A percentile compares a stretch with the other conserved stretches of the same genome.
These are phyloP conservation scores for Melieria crassipennis DNA, from an alignment of 2,888 invertebrate genomes.

Conservation along the genomic window DNA sequence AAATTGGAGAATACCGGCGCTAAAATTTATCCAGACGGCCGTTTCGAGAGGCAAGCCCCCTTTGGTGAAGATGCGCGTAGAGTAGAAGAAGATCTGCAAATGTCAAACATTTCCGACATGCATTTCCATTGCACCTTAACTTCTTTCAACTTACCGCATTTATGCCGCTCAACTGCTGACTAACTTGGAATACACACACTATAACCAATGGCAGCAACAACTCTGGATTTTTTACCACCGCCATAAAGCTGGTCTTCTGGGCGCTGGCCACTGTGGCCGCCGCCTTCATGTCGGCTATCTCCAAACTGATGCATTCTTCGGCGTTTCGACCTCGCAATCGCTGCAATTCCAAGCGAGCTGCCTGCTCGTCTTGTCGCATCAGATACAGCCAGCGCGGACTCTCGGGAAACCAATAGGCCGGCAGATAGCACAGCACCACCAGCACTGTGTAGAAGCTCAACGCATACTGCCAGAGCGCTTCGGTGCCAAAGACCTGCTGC, in stretches of 20 bases:
- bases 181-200: slow-evolving; percentile 75
- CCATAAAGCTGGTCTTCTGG: slow-evolving; percentile 70
- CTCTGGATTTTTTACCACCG: slow-evolving; percentile 69
- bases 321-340: slow-evolving; percentile 45
- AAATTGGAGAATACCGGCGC: slow-evolving; percentile 77
- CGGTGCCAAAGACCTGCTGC: slow-evolving; percentile 68
- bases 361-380: slow-evolving; percentile 72
- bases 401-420: slow-evolving; percentile 80
- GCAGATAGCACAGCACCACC: slow-evolving; percentile 71
- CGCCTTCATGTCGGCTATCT: slow-evolving; percentile 71
- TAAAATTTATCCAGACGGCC: slow-evolving; percentile 79
- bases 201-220: slow-evolving; percentile 78
- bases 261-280: slow-evolving; percentile 58
- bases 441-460: slow-evolving; percentile 77
- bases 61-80: slow-evolving; percentile 76
- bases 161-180: slow-evolving; percentile 89
- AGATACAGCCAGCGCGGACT: slow-evolving; percentile 87
- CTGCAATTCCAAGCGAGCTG: slow-evolving; percentile 65
- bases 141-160: slow-evolving; percentile 77
- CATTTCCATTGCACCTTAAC: neutral
- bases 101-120: neutral
- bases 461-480: slow-evolving; percentile 77
- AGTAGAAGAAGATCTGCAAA: slow-evolving; percentile 77
- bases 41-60: slow-evolving; percentile 72
- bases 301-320: slow-evolving; percentile 64